Conservation (phyloP, 2,888 invertebrate genomes). For the Aphidoletes aphidimyza region DNA sequence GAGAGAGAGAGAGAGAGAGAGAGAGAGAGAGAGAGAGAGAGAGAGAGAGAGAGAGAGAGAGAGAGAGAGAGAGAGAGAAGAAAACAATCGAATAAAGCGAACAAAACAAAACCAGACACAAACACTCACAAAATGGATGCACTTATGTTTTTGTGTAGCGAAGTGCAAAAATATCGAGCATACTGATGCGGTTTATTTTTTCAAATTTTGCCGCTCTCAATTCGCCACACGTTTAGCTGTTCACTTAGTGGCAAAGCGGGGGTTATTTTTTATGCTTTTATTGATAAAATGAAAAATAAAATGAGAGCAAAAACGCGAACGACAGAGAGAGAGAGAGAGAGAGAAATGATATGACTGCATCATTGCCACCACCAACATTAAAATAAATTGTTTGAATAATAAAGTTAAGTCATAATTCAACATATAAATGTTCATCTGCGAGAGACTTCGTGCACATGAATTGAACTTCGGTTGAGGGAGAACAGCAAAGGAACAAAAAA, state of each 20-base stretch:
- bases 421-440: conserved; percentile 39
- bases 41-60: too few relatives aligned
- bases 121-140: background rate
- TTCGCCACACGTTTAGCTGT: too few relatives aligned
- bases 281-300: too few relatives aligned
- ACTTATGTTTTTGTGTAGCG: conserved; percentile 36
- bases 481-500: background rate
- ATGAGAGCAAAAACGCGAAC: too few relatives aligned
- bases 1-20: too few relatives aligned
- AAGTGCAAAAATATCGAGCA: conserved; percentile 43
- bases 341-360: conserved; percentile 28
- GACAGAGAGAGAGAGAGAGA: background rate
- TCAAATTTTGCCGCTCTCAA: too few relatives aligned
- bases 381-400: conserved; percentile 54
- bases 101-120: background rate
- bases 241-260: too few relatives aligned
- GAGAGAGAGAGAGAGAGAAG: too few relatives aligned
- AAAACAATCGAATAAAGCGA: too few relatives aligned
- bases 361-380: conserved; percentile 21
- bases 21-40: too few relatives aligned
- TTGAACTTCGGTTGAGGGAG: background rate
- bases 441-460: conserved; percentile 10
- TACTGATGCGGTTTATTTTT: too few relatives aligned
- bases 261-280: too few relatives aligned
- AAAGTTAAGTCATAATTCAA: conserved; percentile 53